phyloP scores from a whole-genome alignment of 2,113 vertebrate genomes.

The Garra rufa region DNA sequence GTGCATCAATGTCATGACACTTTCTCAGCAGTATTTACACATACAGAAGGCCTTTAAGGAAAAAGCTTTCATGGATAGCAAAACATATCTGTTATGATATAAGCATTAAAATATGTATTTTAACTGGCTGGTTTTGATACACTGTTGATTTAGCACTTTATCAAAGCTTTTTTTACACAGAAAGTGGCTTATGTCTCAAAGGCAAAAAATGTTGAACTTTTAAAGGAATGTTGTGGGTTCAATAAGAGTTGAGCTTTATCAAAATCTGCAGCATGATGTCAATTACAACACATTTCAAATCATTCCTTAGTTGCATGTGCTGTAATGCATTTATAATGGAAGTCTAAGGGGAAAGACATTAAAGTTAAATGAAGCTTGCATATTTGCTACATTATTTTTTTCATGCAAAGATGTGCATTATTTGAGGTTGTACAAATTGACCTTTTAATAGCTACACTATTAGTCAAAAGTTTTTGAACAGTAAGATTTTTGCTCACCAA shows the following conservation, averaged over 20 bases:
- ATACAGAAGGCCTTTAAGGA: not conserved
- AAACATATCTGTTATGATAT: not conserved
- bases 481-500: too few species aligned
- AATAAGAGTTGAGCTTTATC: not conserved
- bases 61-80: constrained; percentile 9
- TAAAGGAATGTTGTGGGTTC: constrained; percentile 11
- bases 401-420: not conserved
- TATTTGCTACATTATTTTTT: not conserved
- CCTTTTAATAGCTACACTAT: too few species aligned
- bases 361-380: not conserved
- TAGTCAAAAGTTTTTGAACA: too few species aligned
- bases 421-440: not conserved
- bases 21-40: not conserved
- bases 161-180: not conserved
- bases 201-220: not conserved
- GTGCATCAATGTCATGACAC: not conserved
- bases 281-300: not conserved
- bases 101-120: not conserved
- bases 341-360: not conserved
- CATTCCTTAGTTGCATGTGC: not conserved
- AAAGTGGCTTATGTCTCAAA: not conserved
- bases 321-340: not conserved
- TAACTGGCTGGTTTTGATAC: not conserved
- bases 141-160: constrained; percentile 7
- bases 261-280: not conserved